Conservation (phyloP, 2,113 vertebrate genomes). For the Saccopteryx leptura region DNA sequence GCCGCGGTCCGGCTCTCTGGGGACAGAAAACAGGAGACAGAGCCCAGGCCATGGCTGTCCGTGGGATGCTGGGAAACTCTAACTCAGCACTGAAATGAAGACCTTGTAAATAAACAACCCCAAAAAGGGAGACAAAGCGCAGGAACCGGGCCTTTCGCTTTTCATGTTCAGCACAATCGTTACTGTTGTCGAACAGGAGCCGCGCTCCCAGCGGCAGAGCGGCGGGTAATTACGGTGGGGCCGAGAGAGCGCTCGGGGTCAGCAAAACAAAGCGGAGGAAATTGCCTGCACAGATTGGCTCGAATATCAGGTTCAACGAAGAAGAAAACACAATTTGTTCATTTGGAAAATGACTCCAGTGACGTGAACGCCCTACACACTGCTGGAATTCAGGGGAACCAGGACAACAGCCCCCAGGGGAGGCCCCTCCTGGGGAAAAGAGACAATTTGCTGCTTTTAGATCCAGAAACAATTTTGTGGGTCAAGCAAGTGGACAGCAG, state of each 20-base stretch:
- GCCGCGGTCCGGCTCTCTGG: not conserved
- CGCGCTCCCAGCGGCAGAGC: conserved; percentile 78
- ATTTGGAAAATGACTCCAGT: conserved; percentile 85
- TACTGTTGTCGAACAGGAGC: conserved; percentile 74
- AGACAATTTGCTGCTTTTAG: not conserved
- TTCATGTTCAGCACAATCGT: conserved; percentile 79
- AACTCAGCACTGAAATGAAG: conserved; percentile 77
- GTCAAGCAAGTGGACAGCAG: not conserved
- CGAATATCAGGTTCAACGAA: conserved; percentile 85
- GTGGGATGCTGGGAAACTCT: conserved; percentile 74
- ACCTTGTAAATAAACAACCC: conserved; percentile 86
- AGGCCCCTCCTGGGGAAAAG: not conserved
- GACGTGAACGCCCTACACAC: conserved; percentile 60
- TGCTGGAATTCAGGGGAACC: conserved; percentile 64
- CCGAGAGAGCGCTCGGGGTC: conserved; percentile 83
- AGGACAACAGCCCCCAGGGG: not conserved
- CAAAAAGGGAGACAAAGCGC: conserved; percentile 80
- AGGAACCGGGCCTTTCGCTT: conserved; percentile 80
- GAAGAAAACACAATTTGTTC: conserved; percentile 89
- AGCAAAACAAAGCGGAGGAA: conserved; percentile 88
- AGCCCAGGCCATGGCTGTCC: conserved; percentile 54
- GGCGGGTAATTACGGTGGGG: conserved; percentile 87
- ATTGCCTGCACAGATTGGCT: conserved; percentile 87
- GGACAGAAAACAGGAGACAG: not conserved
- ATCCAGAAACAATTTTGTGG: not conserved